Conservation (phyloP, 2,888 invertebrate species). For the Lagria hirta region DNA sequence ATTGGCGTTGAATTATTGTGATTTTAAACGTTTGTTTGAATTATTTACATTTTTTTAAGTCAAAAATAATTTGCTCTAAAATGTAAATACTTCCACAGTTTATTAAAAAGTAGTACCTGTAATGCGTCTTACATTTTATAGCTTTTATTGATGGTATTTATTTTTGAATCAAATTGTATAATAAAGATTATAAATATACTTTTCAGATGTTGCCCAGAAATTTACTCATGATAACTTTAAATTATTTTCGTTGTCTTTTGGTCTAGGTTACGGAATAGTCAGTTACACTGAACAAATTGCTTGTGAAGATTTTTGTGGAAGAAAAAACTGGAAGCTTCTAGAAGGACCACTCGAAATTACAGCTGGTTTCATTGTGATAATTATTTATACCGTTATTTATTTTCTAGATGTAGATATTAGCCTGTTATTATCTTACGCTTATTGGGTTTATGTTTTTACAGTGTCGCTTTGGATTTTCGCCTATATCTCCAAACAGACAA, state of each 20-base stretch:
- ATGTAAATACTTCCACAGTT: no score
- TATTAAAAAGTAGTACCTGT: no score
- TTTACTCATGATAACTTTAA: slow-evolving; percentile 55
- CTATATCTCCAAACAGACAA: slow-evolving; percentile 29
- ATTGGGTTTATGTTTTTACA: slow-evolving; percentile 30
- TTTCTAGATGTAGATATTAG: slow-evolving; percentile 29
- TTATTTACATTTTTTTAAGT: no score
- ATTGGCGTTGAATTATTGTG: no score
- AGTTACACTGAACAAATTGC: slow-evolving; percentile 56
- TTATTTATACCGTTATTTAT: slow-evolving; percentile 44
- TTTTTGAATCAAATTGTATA: slow-evolving; percentile 1
- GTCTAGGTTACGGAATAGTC: slow-evolving; percentile 57
- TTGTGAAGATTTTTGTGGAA: slow-evolving; percentile 56
- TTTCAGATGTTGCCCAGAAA: slow-evolving; percentile 35
- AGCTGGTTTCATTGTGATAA: slow-evolving; percentile 50
- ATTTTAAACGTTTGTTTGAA: no score
- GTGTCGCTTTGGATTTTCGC: slow-evolving; percentile 33
- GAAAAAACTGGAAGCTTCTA: slow-evolving; percentile 56
- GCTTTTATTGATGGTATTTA: no score
- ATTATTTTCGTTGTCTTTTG: slow-evolving; percentile 57
- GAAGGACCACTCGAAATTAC: slow-evolving; percentile 57
- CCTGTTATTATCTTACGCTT: slow-evolving; percentile 29
- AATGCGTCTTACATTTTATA: no score
- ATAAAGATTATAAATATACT: no score
- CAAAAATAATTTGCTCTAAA: no score